Evolutionary conservation across 2,797 vertebrate genomes (phyloP).

Genomic region (Furcifer pardalis): DNA sequence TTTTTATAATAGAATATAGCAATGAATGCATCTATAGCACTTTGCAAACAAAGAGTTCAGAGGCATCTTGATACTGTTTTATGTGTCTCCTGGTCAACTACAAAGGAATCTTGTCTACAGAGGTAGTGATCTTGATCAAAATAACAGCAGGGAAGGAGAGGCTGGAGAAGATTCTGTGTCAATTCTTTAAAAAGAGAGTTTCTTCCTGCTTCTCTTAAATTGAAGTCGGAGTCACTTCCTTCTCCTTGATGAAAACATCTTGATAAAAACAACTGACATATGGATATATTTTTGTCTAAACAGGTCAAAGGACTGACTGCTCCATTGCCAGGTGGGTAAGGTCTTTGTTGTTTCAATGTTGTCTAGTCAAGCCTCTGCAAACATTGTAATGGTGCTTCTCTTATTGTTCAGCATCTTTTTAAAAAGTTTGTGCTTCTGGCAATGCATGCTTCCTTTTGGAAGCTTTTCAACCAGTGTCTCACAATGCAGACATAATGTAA

Average conservation of each 20-base stretch:
- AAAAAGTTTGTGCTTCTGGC: not conserved
- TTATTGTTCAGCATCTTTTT: not conserved
- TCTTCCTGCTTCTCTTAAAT: not conserved
- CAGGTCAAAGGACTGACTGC: constrained; percentile 95
- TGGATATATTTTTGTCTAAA: constrained; percentile 36
- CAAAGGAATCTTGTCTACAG: not conserved
- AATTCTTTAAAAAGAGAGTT: accelerated
- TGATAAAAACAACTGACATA: not conserved
- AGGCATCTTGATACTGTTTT: constrained; percentile 33
- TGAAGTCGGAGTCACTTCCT: not conserved
- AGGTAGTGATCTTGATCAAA: not conserved
- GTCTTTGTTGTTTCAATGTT: not conserved
- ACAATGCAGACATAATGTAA: not conserved
- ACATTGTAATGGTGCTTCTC: not conserved
- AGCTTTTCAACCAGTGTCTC: not conserved
- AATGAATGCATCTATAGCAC: constrained; percentile 12
- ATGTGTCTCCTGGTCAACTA: not conserved
- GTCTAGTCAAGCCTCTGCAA: constrained; percentile 11
- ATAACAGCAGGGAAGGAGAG: not conserved
- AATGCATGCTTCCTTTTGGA: not conserved
- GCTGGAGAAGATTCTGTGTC: not conserved
- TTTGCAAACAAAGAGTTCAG: constrained; percentile 21
- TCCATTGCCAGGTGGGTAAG: constrained; percentile 92
- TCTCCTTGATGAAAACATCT: not conserved
- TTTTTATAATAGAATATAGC: constrained; percentile 41